phyloP scores from a whole-genome alignment of 2,888 invertebrate species.

The Archips xylosteana region DNA sequence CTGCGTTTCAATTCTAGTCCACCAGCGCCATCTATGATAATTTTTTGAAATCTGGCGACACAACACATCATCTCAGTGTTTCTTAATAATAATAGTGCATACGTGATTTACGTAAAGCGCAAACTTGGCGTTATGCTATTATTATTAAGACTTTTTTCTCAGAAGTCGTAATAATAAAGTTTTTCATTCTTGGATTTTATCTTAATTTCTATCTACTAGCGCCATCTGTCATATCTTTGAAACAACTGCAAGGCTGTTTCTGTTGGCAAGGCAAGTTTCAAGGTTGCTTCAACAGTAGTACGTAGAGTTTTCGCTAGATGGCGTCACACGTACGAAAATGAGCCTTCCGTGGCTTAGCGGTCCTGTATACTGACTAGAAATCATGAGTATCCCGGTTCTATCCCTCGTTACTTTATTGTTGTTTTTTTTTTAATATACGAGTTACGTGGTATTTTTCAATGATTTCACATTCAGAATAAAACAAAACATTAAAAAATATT shows the following conservation, averaged over 20 bases:
- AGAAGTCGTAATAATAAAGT: neutral
- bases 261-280: neutral
- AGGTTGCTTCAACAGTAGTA: neutral
- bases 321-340: neutral
- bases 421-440: too few species aligned
- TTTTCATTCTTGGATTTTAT: neutral
- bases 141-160: neutral
- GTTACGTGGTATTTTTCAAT: too few species aligned
- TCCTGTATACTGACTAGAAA: neutral
- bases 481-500: neutral
- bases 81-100: neutral
- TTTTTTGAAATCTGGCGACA: neutral
- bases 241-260: neutral
- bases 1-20: neutral
- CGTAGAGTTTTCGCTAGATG: neutral
- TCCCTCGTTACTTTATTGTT: too few species aligned
- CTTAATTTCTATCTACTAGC: neutral
- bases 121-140: neutral
- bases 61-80: neutral
- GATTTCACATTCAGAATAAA: neutral
- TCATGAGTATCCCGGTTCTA: too few species aligned
- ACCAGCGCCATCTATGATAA: neutral
- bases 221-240: neutral
- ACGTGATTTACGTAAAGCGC: neutral
- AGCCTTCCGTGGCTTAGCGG: neutral